These are phyloP conservation scores for Cnemophilus loriae DNA, from an alignment of 2,113 vertebrate species.

Conservation along the genomic window DNA sequence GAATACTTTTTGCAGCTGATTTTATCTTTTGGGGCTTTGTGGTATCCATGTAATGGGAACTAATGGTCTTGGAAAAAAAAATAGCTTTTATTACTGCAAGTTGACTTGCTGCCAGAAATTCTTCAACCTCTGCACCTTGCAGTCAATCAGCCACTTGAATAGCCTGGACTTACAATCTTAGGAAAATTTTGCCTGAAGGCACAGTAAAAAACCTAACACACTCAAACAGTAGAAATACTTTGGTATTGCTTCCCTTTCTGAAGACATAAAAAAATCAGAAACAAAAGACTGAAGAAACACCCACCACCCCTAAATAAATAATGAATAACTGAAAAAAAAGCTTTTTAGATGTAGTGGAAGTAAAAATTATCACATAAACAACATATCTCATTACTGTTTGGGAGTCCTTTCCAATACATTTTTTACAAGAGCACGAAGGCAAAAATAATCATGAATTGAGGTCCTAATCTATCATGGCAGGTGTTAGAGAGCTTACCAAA, in stretches of 20 bases:
- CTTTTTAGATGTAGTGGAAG: not conserved
- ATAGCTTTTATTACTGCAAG: not conserved
- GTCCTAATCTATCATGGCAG: not conserved
- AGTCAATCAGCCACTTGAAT: constrained; percentile 24
- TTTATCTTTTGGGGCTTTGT: not conserved
- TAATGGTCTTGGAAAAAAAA: not conserved
- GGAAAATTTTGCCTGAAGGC: constrained; percentile 31
- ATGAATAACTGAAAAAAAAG: not conserved
- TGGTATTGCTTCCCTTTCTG: not conserved
- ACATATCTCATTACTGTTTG: not conserved
- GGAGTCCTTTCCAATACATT: not conserved
- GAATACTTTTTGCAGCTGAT: not conserved
- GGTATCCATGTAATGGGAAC: not conserved
- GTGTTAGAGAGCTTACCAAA: not conserved
- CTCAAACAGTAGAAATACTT: not conserved
- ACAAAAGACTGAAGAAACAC: not conserved
- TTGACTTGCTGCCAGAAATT: constrained; percentile 17
- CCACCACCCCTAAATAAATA: not conserved
- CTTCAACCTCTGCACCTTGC: not conserved
- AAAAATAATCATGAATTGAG: not conserved
- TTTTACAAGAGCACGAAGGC: not conserved
- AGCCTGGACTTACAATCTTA: not conserved
- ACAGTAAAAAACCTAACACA: not conserved
- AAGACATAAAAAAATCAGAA: not conserved
- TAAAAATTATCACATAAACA: not conserved